Evolutionary conservation across 1,140 invertebrate species (phyloP), one percentile per base, ranked within the genome.

Genomic region (Drosophila lacteicornis): DNA sequence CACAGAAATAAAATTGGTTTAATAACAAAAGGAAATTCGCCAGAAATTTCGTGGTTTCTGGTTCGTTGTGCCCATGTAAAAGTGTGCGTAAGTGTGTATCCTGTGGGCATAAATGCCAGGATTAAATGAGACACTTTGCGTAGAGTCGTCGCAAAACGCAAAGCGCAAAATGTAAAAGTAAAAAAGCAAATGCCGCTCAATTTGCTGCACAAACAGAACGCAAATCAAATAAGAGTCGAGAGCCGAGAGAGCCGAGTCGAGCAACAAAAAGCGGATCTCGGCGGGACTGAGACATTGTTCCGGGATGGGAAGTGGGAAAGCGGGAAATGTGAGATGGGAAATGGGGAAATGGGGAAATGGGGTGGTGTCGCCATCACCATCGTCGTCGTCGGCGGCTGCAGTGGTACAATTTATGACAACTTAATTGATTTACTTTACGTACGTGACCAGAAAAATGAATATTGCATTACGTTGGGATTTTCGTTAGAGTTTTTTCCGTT

Each of bases 401-500:
- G 70, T 80, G 75, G 80, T 82, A 91, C 85, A 90, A 90, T 90
- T 90, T 90, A 90, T 90, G 86, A 90, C 86, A 90, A 90, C 86
- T 90, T 90, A 90, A 90, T 90, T 90, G 86, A 90, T 90, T 90
- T 90, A 91, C 86, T 90, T 91, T 90, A 80, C 86, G 86, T 90
- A 90, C 86, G 86, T 90, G 86, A 90, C 86, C 86, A 91, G 86
- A 90, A 90, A 90, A 90, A 91, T 90, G 86, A 90, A 90, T 91
- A 91, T 90, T 90, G 86, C 87, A 91, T 90, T 90, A 90, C 82
- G 86, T 76, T 80, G 82, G 82, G 85, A 91, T 91, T 90, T 90
- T 86, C 82, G 68, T 85, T 82, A 40, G 84, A 76, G 61, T 76
- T 65, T 47, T 66, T 79, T 69, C 30, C 60, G 25, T 51, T 11